Percentiles rank a stretch among this genome's conserved stretches.
These are phyloP conservation scores for silkworm (Bombyx mori) DNA, from an alignment of 1,140 invertebrate species.

Conservation along the genomic window DNA sequence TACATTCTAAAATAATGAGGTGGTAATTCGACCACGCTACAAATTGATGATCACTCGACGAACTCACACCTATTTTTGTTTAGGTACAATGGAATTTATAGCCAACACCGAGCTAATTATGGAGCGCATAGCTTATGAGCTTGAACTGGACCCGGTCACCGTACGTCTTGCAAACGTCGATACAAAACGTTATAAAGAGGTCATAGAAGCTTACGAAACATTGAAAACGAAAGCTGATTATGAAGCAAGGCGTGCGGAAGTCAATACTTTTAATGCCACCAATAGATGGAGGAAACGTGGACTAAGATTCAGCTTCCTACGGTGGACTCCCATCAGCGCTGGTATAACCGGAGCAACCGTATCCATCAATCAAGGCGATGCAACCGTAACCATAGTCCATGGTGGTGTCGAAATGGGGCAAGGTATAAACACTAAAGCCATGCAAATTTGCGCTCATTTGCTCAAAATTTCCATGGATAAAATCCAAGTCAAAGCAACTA, in stretches of 20 bases:
- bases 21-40: not conserved
- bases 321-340: slow-evolving; percentile 70
- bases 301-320: slow-evolving; percentile 76
- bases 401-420: slow-evolving; percentile 89
- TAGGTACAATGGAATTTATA: slow-evolving; percentile 76
- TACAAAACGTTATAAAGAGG: slow-evolving; percentile 33
- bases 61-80: not conserved
- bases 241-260: slow-evolving; percentile 66
- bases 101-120: slow-evolving; percentile 83
- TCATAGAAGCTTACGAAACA: slow-evolving; percentile 28
- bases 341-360: slow-evolving; percentile 75
- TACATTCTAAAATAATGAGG: not conserved
- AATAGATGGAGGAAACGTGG: slow-evolving; percentile 87
- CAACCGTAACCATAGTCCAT: slow-evolving; percentile 80
- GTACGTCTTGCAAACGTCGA: slow-evolving; percentile 76
- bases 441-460: slow-evolving; percentile 79
- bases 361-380: slow-evolving; percentile 81
- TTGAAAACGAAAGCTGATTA: slow-evolving; percentile 74
- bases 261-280: slow-evolving; percentile 74
- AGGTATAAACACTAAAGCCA: slow-evolving; percentile 82
- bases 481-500: slow-evolving; percentile 50
- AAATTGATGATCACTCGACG: not conserved
- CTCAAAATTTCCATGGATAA: slow-evolving; percentile 78
- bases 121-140: slow-evolving; percentile 81
- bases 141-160: slow-evolving; percentile 78